These are phyloP conservation scores for Lordiphosa clarofinis DNA, from an alignment of 1,140 invertebrate species.

Conservation along the genomic window DNA sequence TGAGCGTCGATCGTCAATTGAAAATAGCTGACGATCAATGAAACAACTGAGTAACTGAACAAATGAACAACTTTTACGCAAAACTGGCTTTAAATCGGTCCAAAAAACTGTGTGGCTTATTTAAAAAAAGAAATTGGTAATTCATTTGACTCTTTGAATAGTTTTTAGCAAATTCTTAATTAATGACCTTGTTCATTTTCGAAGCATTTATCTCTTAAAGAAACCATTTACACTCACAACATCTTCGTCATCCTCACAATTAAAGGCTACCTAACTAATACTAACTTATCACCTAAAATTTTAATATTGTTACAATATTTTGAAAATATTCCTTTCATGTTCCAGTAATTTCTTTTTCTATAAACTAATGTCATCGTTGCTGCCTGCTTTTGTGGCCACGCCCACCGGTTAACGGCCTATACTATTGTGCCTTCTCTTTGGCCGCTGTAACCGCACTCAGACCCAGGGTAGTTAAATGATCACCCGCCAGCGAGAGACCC, in stretches of 20 bases:
- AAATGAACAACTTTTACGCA: too few relatives aligned
- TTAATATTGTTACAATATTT: constrained; percentile 2
- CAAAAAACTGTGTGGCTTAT: too few relatives aligned
- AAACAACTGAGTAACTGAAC: too few relatives aligned
- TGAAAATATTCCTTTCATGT: constrained; percentile 1
- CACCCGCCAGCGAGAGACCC: constrained; percentile 76
- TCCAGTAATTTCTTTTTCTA: constrained; percentile 17
- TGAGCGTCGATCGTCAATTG: too few relatives aligned
- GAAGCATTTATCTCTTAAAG: too few relatives aligned
- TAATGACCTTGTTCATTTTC: too few relatives aligned
- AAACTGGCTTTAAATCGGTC: too few relatives aligned
- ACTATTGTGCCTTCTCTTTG: constrained; percentile 79
- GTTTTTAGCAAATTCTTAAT: too few relatives aligned
- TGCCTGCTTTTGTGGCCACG: constrained; percentile 43
- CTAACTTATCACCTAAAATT: constrained; percentile 13
- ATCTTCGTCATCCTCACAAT: background rate
- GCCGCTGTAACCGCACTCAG: constrained; percentile 58
- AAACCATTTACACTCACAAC: constrained; percentile 7
- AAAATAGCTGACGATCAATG: too few relatives aligned
- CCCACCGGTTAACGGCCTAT: constrained; percentile 33
- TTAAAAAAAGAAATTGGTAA: too few relatives aligned
- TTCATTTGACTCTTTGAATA: too few relatives aligned
- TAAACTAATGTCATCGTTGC: constrained; percentile 48
- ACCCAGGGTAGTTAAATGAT: constrained; percentile 72
- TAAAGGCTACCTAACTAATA: constrained; percentile 17